Conservation (phyloP, 2,113 vertebrate genomes). For the Muntiacus muntjak region DNA sequence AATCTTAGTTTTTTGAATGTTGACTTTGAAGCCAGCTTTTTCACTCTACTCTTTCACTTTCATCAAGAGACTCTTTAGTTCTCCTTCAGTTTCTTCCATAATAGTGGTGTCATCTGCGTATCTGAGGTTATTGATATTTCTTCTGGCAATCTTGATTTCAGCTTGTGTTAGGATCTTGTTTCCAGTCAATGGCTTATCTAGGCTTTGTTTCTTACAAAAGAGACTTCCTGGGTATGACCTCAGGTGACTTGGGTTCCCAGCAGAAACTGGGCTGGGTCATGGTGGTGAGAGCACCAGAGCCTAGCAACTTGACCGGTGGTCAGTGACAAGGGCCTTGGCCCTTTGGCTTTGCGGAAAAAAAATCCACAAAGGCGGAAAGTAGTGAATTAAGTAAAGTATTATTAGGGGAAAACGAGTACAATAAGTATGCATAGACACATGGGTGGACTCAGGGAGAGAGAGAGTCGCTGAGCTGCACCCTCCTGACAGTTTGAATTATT, state of each 20-base stretch:
- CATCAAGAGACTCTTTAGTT: not conserved
- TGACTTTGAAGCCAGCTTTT: not conserved
- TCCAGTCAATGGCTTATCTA: not conserved
- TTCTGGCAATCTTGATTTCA: not conserved
- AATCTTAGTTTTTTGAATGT: not conserved
- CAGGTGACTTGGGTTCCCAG: not conserved
- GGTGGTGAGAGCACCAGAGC: not conserved
- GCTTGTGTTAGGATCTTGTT: not conserved
- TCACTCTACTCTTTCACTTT: not conserved
- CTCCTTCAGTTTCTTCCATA: not conserved
- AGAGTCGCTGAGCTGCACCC: not conserved
- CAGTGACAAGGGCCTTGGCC: not conserved
- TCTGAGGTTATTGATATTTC: not conserved
- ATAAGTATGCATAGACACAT: rapidly evolving
- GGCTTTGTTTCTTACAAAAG: not conserved
- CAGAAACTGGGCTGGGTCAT: not conserved
- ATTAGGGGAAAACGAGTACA: not conserved
- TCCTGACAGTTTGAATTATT: not conserved
- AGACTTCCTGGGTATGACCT: not conserved
- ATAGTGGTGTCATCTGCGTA: not conserved
- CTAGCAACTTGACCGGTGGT: not conserved
- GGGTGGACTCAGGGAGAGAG: not conserved
- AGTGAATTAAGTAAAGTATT: not conserved
- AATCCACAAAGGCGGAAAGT: rapidly evolving
- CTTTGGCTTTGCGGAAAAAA: not conserved